phyloP scores from a whole-genome alignment of 2,113 vertebrate species.

The Lepidiolamprologus cunningtoni region DNA sequence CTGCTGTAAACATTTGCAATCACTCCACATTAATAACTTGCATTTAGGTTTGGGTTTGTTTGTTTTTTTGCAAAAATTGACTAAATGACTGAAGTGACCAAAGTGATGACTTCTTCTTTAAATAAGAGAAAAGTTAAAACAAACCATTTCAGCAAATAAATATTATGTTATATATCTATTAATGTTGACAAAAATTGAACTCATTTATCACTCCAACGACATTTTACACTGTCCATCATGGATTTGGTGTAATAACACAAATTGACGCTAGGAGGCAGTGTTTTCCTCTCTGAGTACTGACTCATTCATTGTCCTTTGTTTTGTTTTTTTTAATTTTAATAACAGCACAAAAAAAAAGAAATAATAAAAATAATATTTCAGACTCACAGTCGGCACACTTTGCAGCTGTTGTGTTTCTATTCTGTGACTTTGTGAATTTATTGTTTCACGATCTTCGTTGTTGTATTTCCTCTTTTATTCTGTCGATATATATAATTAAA shows the following conservation, averaged over 20 bases:
- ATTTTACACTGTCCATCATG: accelerated
- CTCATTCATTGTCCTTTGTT: background rate
- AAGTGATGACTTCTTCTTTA: background rate
- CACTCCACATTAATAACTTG: background rate
- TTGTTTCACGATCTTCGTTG: accelerated
- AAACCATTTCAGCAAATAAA: background rate
- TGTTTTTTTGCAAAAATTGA: background rate
- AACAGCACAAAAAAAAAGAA: background rate
- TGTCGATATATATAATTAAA: background rate
- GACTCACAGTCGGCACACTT: accelerated
- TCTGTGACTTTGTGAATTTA: background rate
- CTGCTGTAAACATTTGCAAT: background rate
- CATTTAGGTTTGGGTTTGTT: background rate
- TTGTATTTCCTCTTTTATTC: background rate
- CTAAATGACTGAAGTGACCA: accelerated
- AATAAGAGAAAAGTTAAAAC: background rate
- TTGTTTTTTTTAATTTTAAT: background rate
- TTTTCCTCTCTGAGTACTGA: background rate
- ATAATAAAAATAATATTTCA: accelerated
- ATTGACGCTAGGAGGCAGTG: background rate
- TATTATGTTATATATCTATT: accelerated
- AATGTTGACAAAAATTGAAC: background rate
- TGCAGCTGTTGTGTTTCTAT: background rate
- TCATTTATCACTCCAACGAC: accelerated
- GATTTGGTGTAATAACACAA: background rate